Conservation (phyloP, 2,888 invertebrate species). For the Digitonthophagus gazella region DNA sequence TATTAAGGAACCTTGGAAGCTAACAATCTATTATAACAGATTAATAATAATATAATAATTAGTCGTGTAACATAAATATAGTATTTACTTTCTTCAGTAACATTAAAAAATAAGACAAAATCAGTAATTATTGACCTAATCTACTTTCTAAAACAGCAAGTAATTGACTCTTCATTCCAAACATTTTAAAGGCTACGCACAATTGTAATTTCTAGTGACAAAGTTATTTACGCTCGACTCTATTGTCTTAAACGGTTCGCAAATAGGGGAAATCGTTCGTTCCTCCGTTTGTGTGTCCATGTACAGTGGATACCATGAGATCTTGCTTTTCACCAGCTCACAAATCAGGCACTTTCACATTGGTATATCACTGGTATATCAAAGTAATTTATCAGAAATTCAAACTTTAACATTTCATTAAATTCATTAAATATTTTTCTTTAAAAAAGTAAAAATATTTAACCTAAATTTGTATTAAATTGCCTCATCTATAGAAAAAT, state of each 20-base stretch:
- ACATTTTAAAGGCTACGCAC: neutral
- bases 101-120: neutral
- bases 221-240: neutral
- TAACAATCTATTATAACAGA: no score
- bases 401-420: no score
- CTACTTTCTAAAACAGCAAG: neutral
- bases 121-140: neutral
- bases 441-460: neutral
- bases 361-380: neutral
- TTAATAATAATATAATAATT: no score
- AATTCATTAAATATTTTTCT: neutral
- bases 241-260: neutral
- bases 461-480: neutral
- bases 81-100: neutral
- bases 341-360: neutral
- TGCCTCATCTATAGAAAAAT: neutral
- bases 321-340: neutral
- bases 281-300: neutral
- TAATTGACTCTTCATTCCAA: neutral
- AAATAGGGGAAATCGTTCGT: neutral
- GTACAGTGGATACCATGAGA: neutral
- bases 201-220: neutral
- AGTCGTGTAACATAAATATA: no score
- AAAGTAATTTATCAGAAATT: no score
- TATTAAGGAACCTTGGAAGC: no score